phyloP scores from a whole-genome alignment of 2,888 invertebrate species.

The Drosophila cyrtoloma region DNA sequence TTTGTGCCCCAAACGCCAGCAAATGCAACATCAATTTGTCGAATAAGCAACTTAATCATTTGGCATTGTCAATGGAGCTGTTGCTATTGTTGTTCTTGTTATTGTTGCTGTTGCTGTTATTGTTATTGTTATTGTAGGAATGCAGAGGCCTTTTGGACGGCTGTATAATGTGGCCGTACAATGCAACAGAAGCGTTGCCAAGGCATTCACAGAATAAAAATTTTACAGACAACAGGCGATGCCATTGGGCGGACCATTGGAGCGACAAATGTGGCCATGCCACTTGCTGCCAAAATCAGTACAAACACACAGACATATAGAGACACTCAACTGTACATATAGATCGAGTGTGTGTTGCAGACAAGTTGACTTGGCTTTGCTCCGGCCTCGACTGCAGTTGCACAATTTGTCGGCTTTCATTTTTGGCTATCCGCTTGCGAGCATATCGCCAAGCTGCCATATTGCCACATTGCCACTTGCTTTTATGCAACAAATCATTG shows the following conservation, averaged over 20 bases:
- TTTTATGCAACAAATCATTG: conserved; percentile 80
- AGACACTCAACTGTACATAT: neutral
- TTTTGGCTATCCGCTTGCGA: conserved; percentile 71
- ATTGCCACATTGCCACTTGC: conserved; percentile 66
- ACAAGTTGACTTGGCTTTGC: conserved; percentile 51
- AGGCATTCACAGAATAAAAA: conserved; percentile 69
- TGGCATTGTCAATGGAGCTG: conserved; percentile 63
- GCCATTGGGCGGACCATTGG: conserved; percentile 43
- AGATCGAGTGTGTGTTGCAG: conserved; percentile 8
- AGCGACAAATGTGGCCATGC: conserved; percentile 78
- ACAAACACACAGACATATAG: conserved; percentile 35
- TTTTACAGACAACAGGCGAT: conserved; percentile 64
- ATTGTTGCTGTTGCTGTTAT: conserved; percentile 16
- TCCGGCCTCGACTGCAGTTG: conserved; percentile 63
- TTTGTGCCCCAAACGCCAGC: conserved; percentile 19
- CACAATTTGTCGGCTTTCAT: conserved; percentile 78
- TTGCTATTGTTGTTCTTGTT: conserved; percentile 25
- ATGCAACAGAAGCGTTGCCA: conserved; percentile 59
- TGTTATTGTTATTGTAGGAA: neutral
- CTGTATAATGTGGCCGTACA: conserved; percentile 10
- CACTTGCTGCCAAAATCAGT: conserved; percentile 79
- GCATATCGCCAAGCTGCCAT: conserved; percentile 69
- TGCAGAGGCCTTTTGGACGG: conserved; percentile 24
- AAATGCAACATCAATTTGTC: conserved; percentile 75
- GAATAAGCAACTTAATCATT: conserved; percentile 82